Evolutionary conservation across 2,113 vertebrate species (phyloP).

Genomic region (Tachysurus fulvidraco): DNA sequence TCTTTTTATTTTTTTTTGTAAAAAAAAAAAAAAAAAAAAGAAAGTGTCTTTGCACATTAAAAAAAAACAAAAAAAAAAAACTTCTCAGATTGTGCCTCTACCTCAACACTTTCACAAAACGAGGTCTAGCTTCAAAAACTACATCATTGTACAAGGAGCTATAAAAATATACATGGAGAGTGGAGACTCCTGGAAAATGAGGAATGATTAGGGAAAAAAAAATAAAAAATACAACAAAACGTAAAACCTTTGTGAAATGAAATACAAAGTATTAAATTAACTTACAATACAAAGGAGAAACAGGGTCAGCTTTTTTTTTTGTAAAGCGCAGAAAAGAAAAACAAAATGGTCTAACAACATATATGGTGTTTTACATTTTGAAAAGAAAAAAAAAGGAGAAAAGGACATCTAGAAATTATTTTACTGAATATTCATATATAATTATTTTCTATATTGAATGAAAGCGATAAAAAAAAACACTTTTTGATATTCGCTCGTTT

Average conservation of each 20-base stretch:
- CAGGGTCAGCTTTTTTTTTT: slow-evolving; percentile 57
- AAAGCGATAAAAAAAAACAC: slow-evolving; percentile 70
- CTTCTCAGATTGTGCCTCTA: slow-evolving; percentile 74
- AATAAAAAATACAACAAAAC: slow-evolving; percentile 53
- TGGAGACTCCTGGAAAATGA: slow-evolving; percentile 50
- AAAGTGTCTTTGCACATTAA: slow-evolving; percentile 52
- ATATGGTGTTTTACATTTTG: slow-evolving; percentile 65
- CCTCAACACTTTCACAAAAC: slow-evolving; percentile 81
- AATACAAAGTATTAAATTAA: slow-evolving; percentile 73
- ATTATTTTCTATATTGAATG: slow-evolving; percentile 78
- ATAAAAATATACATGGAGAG: slow-evolving; percentile 78
- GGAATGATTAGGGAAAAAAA: slow-evolving; percentile 44
- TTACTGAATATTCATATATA: slow-evolving; percentile 78
- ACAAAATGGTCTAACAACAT: slow-evolving; percentile 61
- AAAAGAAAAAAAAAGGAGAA: slow-evolving; percentile 62
- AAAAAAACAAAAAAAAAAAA: slow-evolving; percentile 56
- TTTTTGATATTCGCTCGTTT: slow-evolving; percentile 77
- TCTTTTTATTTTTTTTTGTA: slow-evolving; percentile 49
- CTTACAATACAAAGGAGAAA: slow-evolving; percentile 66
- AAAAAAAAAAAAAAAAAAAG: slow-evolving; percentile 40
- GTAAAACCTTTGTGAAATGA: slow-evolving; percentile 60
- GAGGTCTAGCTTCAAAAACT: slow-evolving; percentile 80
- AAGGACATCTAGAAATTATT: slow-evolving; percentile 74
- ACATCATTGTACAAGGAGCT: slow-evolving; percentile 78
- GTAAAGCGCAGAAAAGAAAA: slow-evolving; percentile 62